Evolutionary conservation across 1,140 invertebrate species (phyloP), one percentile per base, ranked within the genome.

Genomic region (Macrobrachium rosenbergii): DNA sequence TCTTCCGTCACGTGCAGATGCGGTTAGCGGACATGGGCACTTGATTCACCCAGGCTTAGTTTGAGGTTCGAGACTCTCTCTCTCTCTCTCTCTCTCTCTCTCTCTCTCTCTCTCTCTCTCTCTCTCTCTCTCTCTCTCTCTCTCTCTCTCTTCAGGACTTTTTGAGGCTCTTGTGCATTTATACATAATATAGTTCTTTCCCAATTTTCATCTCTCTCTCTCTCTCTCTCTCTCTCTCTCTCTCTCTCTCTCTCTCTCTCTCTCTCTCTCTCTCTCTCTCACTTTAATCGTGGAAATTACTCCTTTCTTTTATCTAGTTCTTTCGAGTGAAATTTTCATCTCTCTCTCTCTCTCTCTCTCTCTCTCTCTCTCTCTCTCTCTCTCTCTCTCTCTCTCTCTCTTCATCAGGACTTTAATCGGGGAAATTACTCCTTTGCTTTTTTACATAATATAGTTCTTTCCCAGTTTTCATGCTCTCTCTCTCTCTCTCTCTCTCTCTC

Each of bases 311-410:
- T 16, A 12, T 12, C 23, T 23, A 16, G 14, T 75, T 37, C n/a
- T 75, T 37, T 37, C n/a, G 19, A 14, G 12, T n/a, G n/a, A n/a
- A n/a, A n/a, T 77, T 45, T 77, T 45, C 45, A 23, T 77, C 75
- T 52, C 75, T 77, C 45, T 77, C 75, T 52, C 45, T 52, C 45
- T 77, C 75, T 52, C 75, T 77, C 75, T 52, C 75, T 52, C 23
- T 52, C 45, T 52, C 45, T 52, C 75, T 52, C 45, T 52, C 75
- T 52, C 45, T 77, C 45, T 52, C 75, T 77, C 75, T 77, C 45
- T 52, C 75, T 52, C 45, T 52, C 75, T 52, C 45, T 77, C 75
- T 77, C 75, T 77, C 75, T 52, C 75, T 77, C 75, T 52, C 75
- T n/a, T 77, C 45, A 43, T 16, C 23, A 12, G 28, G 14, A 16